Evolutionary conservation across 2,113 vertebrate species (phyloP), one percentile per base, ranked within the genome.

Genomic region (Lepidothrix coronata): DNA sequence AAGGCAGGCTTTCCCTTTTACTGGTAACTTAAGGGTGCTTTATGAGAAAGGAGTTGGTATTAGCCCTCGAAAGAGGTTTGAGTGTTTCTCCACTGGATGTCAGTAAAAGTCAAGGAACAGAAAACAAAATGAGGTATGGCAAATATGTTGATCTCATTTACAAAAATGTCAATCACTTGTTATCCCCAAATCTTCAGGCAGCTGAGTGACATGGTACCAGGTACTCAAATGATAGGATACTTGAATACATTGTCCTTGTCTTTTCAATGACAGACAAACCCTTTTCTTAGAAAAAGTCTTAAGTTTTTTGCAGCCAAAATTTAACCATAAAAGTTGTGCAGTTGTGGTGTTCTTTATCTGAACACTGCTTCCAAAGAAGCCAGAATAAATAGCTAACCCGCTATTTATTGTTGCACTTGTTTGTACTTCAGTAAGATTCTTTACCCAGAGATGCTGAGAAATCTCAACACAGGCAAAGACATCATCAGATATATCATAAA

Each of bases 31-130:
- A 35, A 24, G 59, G 48, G n/a, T 65, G 28, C 44, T 70, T 88
- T 82, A 19, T 5, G 61, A 74, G n/a, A 66, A 76, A 43, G 9
- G 23, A 68, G 37, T 74, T 41, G 14, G 14, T 71, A 52, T 48
- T 88, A 85, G 57, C 59, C 79, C 62, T 80, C 66, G 37, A 59
- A 82, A 88, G 51, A 91, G 93, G 75, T 82, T 91, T 87, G 70
- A 52, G 15, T 68, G 13, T 71, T 25, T 91, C 46, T 91, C 91
- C 94, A 88, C 82, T 89, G 93, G 88, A 68, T 73, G 87, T 95
- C 88, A 90, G 88, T 89, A 65, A 96, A 96, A 90, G 76, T 81
- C 61, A 93, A 90, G 70, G 55, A 91, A 91, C 62, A 82, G 84
- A 80, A 82, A 96, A 49, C 23, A 73, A 85, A 74, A 78, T 48